A percentile compares a stretch with the other conserved stretches of the same genome.
These are phyloP conservation scores for Thamnophis sirtalis DNA, from an alignment of 2,113 vertebrate species.

Conservation along the genomic window DNA sequence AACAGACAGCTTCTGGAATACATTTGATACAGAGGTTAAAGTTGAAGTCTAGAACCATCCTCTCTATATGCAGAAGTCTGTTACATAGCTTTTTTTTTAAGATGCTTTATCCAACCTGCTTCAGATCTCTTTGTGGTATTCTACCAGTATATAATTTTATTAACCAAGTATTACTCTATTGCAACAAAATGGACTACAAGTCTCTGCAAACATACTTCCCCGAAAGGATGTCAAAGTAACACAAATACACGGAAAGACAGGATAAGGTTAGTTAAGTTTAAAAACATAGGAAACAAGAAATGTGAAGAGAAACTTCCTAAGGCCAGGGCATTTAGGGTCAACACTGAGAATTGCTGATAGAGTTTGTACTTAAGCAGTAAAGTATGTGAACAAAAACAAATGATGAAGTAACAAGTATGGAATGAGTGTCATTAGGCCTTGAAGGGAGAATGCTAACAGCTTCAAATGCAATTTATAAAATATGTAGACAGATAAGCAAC, in stretches of 20 bases:
- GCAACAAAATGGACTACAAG: background rate
- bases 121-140: background rate
- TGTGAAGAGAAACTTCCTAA: background rate
- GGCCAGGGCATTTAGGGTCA: slow-evolving; percentile 14
- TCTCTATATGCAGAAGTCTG: background rate
- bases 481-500: background rate
- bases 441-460: background rate
- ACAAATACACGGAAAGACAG: background rate
- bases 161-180: background rate
- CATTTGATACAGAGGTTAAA: background rate
- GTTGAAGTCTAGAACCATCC: background rate
- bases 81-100: background rate
- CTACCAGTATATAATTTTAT: background rate
- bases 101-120: background rate
- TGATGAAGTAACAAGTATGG: slow-evolving; percentile 8
- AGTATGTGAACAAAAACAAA: slow-evolving; percentile 13
- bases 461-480: slow-evolving; percentile 5
- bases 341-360: background rate
- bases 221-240: background rate
- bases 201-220: background rate
- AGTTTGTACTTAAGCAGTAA: background rate
- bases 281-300: slow-evolving; percentile 14
- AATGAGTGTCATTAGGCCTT: slow-evolving; percentile 1
- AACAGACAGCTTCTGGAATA: background rate
- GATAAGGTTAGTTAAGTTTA: background rate